These are phyloP conservation scores for Platysteira castanea DNA, from an alignment of 2,113 vertebrate genomes.

Conservation along the genomic window DNA sequence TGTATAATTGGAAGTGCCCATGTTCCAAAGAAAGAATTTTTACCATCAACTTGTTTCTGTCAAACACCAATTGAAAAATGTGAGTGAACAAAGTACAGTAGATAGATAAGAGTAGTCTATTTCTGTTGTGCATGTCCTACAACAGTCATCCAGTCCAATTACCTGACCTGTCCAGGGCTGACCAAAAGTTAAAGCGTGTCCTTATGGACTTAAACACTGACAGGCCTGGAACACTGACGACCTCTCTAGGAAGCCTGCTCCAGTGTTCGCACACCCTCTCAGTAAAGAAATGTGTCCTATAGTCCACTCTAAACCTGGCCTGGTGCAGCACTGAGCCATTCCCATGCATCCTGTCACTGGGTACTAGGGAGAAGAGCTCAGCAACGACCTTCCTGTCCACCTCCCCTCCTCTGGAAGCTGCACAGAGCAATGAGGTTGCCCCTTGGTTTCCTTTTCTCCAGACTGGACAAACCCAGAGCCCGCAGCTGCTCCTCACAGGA, in stretches of 20 bases:
- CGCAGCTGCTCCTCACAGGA: background rate
- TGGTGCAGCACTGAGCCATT: background rate
- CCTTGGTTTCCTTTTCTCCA: background rate
- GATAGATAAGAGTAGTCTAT: background rate
- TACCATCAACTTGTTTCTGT: background rate
- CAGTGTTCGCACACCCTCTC: background rate
- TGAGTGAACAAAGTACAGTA: background rate
- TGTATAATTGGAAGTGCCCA: background rate
- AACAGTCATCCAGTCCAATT: background rate
- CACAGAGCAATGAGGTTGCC: background rate
- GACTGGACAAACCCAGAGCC: background rate
- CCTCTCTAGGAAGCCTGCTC: background rate
- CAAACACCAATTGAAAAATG: background rate
- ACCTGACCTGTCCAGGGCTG: background rate
- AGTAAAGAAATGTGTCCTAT: background rate
- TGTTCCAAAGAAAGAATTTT: background rate
- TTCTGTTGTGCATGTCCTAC: background rate
- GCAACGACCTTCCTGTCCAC: no score
- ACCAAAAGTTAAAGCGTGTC: background rate
- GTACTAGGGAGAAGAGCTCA: background rate
- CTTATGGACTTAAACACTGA: background rate
- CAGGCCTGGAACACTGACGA: background rate
- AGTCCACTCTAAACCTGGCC: background rate
- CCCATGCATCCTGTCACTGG: fast-evolving
- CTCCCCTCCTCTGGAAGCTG: background rate